Conservation (phyloP, 1,140 invertebrate genomes). For the Drosophila pallidifrons region DNA sequence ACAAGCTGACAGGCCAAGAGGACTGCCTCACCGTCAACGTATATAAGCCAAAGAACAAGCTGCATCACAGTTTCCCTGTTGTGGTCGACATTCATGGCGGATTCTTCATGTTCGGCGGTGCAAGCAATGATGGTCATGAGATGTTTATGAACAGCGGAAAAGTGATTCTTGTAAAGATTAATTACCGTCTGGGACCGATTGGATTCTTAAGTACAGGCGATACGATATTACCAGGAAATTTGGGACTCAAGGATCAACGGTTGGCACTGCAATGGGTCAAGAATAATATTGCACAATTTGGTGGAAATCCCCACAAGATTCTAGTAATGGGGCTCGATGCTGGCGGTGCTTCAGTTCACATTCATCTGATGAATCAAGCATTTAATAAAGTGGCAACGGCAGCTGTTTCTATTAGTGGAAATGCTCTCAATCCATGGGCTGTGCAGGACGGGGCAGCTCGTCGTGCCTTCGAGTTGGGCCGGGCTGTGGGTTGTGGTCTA, state of each 20-base stretch:
- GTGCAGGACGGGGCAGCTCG: constrained; percentile 85
- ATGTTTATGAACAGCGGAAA: constrained; percentile 87
- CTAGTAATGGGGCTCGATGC: constrained; percentile 87
- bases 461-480: constrained; percentile 86
- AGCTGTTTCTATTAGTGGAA: constrained; percentile 61
- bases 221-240: constrained; percentile 87
- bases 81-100: constrained; percentile 86
- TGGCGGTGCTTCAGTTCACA: constrained; percentile 77
- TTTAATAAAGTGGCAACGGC: constrained; percentile 27
- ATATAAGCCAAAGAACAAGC: constrained; percentile 60
- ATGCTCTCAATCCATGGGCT: constrained; percentile 71
- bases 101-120: constrained; percentile 85
- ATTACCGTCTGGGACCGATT: constrained; percentile 88
- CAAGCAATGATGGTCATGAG: constrained; percentile 84
- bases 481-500: constrained; percentile 86
- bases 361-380: constrained; percentile 87
- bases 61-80: constrained; percentile 74
- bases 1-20: constrained; percentile 62
- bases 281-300: constrained; percentile 87
- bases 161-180: constrained; percentile 87
- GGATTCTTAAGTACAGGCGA: constrained; percentile 88
- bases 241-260: constrained; percentile 88
- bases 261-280: constrained; percentile 88
- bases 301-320: constrained; percentile 87
- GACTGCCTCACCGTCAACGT: constrained; percentile 83